phyloP scores from a whole-genome alignment of 2,113 vertebrate species.

The Corythornis vintsioides region DNA sequence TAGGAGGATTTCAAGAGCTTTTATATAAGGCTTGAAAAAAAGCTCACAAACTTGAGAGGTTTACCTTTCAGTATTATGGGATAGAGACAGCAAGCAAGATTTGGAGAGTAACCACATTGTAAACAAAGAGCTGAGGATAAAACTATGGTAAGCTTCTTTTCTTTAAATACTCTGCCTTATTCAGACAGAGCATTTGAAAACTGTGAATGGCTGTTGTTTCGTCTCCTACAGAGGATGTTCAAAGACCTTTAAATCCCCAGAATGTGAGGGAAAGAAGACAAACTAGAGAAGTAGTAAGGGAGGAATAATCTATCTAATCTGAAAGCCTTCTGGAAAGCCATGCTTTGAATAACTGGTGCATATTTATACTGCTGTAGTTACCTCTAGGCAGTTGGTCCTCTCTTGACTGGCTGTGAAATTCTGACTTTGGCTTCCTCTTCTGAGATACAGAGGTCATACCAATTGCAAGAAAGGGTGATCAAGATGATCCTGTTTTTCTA shows the following conservation, averaged over 20 bases:
- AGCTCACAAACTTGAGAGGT: not conserved
- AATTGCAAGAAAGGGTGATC: not conserved
- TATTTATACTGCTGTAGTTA: not conserved
- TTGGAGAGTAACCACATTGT: not conserved
- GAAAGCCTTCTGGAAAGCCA: conserved; percentile 4
- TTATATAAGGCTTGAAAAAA: not conserved
- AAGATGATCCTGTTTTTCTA: not conserved
- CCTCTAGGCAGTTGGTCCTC: not conserved
- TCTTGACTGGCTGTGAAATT: conserved; percentile 12
- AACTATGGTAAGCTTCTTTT: conserved; percentile 16
- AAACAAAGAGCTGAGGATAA: conserved; percentile 29
- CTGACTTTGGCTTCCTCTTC: not conserved
- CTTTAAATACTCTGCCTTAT: not conserved
- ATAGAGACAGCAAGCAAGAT: not conserved
- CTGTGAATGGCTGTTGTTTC: conserved; percentile 3
- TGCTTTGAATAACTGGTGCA: conserved; percentile 24
- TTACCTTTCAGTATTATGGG: not conserved
- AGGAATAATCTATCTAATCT: not conserved
- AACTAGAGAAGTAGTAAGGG: not conserved
- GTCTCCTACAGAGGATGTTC: not conserved
- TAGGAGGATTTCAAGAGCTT: not conserved
- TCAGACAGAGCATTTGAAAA: conserved; percentile 11
- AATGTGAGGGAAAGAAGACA: conserved; percentile 26
- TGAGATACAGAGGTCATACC: not conserved
- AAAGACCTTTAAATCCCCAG: conserved; percentile 18